These are phyloP conservation scores for Pammene fasciana DNA, from an alignment of 2,888 invertebrate species.

Conservation along the genomic window DNA sequence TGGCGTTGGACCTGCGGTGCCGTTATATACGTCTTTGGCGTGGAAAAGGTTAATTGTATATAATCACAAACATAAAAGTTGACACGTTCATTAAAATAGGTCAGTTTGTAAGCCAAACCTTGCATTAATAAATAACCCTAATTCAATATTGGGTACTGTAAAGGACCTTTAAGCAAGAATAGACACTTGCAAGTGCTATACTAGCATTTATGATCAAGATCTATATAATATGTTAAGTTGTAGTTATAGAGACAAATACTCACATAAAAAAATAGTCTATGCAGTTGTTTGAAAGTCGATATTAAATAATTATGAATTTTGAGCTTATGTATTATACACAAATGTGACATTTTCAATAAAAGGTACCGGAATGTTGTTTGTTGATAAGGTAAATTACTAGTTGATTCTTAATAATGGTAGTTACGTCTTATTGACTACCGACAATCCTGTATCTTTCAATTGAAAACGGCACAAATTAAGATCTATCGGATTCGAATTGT, in stretches of 20 bases:
- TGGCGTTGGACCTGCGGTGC: no score
- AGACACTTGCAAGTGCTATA: slow-evolving; percentile 19
- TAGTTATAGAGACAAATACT: slow-evolving; percentile 54
- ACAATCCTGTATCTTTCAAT: no score
- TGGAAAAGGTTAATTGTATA: neutral
- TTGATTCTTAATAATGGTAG: no score
- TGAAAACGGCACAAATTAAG: slow-evolving; percentile 3
- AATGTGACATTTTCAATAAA: no score
- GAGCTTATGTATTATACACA: slow-evolving; percentile 46
- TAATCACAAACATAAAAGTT: neutral
- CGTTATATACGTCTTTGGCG: no score
- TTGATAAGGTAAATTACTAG: no score
- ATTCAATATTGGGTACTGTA: neutral
- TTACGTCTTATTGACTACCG: no score
- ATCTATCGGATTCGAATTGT: slow-evolving; percentile 28
- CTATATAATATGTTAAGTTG: slow-evolving; percentile 45
- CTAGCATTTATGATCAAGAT: slow-evolving; percentile 43
- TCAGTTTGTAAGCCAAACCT: no score
- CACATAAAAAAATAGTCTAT: slow-evolving; percentile 51
- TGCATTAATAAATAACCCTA: neutral
- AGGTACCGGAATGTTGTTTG: no score
- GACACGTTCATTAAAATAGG: no score
- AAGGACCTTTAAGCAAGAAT: slow-evolving; percentile 7
- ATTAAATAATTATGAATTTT: slow-evolving; percentile 45
- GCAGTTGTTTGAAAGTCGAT: slow-evolving; percentile 52